These are phyloP conservation scores for Aphelenchoides fujianensis DNA, from an alignment of 1,140 invertebrate species.

Conservation along the genomic window DNA sequence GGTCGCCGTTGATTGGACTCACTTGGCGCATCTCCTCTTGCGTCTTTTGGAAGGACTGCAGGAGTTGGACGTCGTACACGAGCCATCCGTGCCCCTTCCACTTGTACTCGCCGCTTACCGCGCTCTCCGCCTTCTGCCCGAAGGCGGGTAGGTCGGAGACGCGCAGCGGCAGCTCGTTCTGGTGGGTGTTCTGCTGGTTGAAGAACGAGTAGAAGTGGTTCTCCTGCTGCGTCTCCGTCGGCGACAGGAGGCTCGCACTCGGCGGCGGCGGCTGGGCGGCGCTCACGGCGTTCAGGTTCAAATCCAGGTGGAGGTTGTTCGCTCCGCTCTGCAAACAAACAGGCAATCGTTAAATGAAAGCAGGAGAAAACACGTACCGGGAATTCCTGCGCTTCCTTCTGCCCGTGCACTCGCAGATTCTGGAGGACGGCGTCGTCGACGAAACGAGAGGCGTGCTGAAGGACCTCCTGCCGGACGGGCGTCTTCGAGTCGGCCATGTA, in stretches of 20 bases:
- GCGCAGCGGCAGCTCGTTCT: conserved; percentile 22
- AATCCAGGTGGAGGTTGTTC: background rate
- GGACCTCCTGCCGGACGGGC: background rate
- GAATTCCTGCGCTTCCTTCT: background rate
- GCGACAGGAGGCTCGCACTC: conserved; percentile 1
- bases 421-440: background rate
- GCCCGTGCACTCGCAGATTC: background rate
- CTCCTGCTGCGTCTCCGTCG: background rate
- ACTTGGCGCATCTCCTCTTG: conserved; percentile 42
- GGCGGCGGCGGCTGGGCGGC: background rate
- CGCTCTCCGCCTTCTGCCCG: conserved; percentile 16
- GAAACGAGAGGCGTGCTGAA: background rate
- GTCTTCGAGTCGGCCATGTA: conserved; percentile 59
- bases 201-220: background rate
- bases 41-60: conserved; percentile 49
- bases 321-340: background rate
- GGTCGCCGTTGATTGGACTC: too few relatives aligned
- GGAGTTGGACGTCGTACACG: conserved; percentile 42
- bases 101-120: conserved; percentile 26
- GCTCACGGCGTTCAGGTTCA: background rate
- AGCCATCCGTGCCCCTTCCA: conserved; percentile 75
- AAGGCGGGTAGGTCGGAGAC: conserved; percentile 65
- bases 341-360: too few relatives aligned
- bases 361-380: background rate
- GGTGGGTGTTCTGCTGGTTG: background rate